Conservation (phyloP, 2,113 vertebrate species). For the Odontophorus gujanensis region DNA sequence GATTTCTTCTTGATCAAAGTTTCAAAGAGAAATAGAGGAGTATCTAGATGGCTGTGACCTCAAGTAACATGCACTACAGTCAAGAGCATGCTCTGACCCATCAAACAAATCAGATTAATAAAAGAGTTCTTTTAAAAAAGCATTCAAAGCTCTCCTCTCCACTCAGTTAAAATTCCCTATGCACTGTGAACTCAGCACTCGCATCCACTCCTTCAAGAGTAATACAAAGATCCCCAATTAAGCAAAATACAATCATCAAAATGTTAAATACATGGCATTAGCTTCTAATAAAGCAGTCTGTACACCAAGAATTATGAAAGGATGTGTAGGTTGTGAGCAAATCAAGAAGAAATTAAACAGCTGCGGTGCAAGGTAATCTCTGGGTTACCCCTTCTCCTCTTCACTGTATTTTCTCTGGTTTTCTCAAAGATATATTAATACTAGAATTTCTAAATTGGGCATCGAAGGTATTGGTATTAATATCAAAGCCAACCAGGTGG, state of each 20-base stretch:
- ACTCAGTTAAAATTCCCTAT: neutral
- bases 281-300: neutral
- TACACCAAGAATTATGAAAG: neutral
- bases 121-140: neutral
- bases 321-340: neutral
- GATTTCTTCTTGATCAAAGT: neutral
- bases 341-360: neutral
- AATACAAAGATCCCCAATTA: neutral
- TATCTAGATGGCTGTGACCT: neutral
- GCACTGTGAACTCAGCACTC: neutral
- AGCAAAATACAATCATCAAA: neutral
- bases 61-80: neutral
- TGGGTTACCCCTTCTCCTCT: neutral
- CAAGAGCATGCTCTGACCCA: neutral
- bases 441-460: neutral
- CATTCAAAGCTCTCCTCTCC: neutral
- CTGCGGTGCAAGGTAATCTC: neutral
- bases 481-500: neutral
- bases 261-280: neutral
- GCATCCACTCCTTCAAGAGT: neutral
- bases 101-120: neutral
- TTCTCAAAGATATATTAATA: neutral
- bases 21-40: neutral
- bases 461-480: neutral
- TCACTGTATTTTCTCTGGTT: neutral